phyloP scores from a whole-genome alignment of 2,888 invertebrate genomes.

The Brenthis hecate region DNA sequence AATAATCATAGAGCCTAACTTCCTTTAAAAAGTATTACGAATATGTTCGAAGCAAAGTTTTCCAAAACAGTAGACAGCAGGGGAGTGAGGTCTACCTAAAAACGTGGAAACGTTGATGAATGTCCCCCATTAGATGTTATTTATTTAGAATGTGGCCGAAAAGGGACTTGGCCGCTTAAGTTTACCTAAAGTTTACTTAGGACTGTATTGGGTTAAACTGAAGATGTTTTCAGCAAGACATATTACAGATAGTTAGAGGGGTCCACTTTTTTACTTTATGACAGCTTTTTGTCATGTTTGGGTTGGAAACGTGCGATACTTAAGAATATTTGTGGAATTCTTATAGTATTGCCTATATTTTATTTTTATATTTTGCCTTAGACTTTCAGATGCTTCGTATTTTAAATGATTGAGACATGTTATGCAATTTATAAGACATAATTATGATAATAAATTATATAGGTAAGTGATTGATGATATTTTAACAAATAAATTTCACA shows the following conservation, averaged over 20 bases:
- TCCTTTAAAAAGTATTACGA: constrained; percentile 39
- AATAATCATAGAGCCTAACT: constrained; percentile 42
- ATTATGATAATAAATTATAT: no score
- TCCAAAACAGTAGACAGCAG: constrained; percentile 69
- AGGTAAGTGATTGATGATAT: no score
- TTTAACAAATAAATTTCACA: no score
- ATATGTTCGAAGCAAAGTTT: constrained; percentile 58
- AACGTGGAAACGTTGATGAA: constrained; percentile 83
- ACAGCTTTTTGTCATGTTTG: constrained; percentile 67
- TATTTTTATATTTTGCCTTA: background rate
- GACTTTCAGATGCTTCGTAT: no score
- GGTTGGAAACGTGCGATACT: constrained; percentile 50
- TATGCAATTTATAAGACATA: no score
- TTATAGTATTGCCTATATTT: constrained; percentile 4
- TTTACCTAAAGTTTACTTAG: constrained; percentile 81
- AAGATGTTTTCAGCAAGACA: constrained; percentile 76
- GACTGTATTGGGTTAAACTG: constrained; percentile 79
- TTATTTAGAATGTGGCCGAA: constrained; percentile 82
- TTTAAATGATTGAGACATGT: no score
- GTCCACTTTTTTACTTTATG: constrained; percentile 77
- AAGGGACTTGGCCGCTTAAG: constrained; percentile 77
- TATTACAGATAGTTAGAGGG: constrained; percentile 73
- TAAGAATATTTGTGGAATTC: constrained; percentile 12
- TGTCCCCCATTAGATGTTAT: constrained; percentile 83
- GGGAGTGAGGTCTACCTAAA: constrained; percentile 78